Conservation (phyloP, 2,113 vertebrate species). For the Salvelinus sp. region DNA sequence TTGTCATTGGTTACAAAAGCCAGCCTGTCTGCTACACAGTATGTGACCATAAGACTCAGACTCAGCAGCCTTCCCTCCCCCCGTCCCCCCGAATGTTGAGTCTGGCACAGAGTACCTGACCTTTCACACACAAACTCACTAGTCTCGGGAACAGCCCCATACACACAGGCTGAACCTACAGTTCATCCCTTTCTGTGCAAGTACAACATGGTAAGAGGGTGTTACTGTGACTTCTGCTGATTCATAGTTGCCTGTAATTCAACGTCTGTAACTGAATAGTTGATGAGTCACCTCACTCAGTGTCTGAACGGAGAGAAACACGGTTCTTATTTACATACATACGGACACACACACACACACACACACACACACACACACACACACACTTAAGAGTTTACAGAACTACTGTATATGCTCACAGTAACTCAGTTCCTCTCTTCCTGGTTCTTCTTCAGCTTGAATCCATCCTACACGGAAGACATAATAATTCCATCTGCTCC, state of each 20-base stretch:
- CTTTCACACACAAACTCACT: conserved; percentile 62
- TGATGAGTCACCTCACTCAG: no score
- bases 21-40: background rate
- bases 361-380: background rate
- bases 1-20: background rate
- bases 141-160: conserved; percentile 30
- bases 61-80: background rate
- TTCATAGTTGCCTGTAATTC: no score
- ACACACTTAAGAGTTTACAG: no score
- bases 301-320: no score
- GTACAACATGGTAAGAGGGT: no score
- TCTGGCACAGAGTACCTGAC: conserved; percentile 35
- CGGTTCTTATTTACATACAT: no score
- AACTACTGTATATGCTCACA: no score
- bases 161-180: background rate
- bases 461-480: no score
- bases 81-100: background rate
- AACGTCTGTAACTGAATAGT: no score
- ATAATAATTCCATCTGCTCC: background rate
- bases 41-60: background rate
- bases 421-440: no score
- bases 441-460: no score
- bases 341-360: background rate
- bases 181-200: background rate
- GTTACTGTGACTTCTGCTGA: no score